Evolutionary conservation across 1,140 invertebrate genomes (phyloP), one percentile per base, ranked within the genome.

Genomic region (Cheumatopsyche charites): DNA sequence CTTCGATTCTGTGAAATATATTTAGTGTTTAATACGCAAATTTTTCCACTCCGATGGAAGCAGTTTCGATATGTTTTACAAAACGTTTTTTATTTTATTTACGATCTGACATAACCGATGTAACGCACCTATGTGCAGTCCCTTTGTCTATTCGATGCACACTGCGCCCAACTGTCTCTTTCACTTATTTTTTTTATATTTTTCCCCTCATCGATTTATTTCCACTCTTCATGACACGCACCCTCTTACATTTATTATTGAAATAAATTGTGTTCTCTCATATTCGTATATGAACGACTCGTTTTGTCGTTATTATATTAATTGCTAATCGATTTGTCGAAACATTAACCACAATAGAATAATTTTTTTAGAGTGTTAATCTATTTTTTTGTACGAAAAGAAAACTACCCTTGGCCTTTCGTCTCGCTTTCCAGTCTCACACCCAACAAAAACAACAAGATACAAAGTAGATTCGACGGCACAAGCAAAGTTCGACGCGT

Each of bases 381-480:
- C n/a, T n/a, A n/a, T n/a, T n/a, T n/a, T n/a, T n/a, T n/a, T n/a
- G n/a, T n/a, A n/a, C n/a, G n/a, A n/a, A n/a, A n/a, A n/a, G n/a
- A n/a, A n/a, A n/a, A n/a, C n/a, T n/a, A 23, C 5, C 55, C 55
- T 26, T 25, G 55, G 55, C 17, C 55, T 58, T 23, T 58, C 62
- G 29, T 42, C 62, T 63, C 63, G 63, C 43, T 66, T 47, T 47
- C 63, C 23, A 21, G 63, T 42, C 23, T 66, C 63, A 42, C 63
- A 47, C 43, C 63, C 43, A 75, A 75, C 66, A 72, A 75, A 72
- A 75, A 75, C 74, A 75, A 75, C 63, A 61, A 67, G 72, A 72
- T 61, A 72, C 71, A 75, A 75, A 75, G 74, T 75, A 72, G 67
- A 75, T 72, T 72, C 71, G 71, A n/a, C 36, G 74, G 61, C 71